Evolutionary conservation across 2,888 invertebrate genomes (phyloP), one percentile per base, ranked within the genome.

Genomic region (Blomia tropicalis): DNA sequence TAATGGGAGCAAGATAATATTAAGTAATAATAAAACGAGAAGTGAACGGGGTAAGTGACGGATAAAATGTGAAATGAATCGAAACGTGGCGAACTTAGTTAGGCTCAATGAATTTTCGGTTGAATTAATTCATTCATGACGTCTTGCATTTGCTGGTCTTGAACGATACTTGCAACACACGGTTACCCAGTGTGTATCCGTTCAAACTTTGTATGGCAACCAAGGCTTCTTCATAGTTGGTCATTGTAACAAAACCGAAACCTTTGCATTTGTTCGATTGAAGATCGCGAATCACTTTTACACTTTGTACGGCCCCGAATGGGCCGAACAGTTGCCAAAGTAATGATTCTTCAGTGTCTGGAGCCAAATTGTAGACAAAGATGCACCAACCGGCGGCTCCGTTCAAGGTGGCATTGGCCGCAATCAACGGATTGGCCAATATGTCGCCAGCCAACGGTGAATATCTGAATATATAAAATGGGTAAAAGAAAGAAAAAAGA

Each of bases 221-320:
- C 67, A 91, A 84, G 65, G 93, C 90, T 77, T 95, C 93, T 72
- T 93, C 92, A 74, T 95, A 93, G 77, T 92, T 91, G 74, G 91
- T 91, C 93, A 95, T 95, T 68, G 92, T 92, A 70, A 95, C 92
- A 76, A 93, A 93, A 70, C 92, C 95, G 77, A 92, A 95, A 67
- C 95, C 95, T 80, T 92, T 93, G 79, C 93, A 93, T 77, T 93
- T 93, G 79, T 90, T 90, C 69, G 91, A 91, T 72, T 88, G 85
- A 71, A 88, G 82, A 79, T 93, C 92, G 72, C 90, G 83, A 74
- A 92, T 89, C 71, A 93, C 91, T 80, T 93, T 93, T 70, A 93
- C 92, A 78, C 87, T 88, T 78, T 92, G 89, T 72, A 95, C 92
- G 71, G 92, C 92, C 71, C 93, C 93, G 73, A 93, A 95, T 54